A percentile compares a stretch with the other conserved stretches of the same genome.
phyloP scores from a whole-genome alignment of 2,113 vertebrate species.

The Pteruthius melanotis region DNA sequence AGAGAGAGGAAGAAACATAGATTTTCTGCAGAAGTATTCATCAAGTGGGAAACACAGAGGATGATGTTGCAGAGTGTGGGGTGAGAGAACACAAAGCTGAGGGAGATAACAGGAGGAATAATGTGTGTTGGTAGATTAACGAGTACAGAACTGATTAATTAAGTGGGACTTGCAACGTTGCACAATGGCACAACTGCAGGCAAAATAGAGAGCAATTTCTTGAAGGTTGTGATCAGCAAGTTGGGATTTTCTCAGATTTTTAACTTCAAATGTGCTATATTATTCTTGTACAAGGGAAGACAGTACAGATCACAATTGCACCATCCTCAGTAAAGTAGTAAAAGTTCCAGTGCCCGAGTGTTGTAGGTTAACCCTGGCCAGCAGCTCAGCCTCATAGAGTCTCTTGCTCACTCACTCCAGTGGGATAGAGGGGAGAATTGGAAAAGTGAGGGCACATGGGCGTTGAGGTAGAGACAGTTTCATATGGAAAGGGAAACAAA shows the following conservation, averaged over 20 bases:
- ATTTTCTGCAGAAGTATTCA: background rate
- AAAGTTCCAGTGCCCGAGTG: background rate
- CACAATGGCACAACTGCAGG: background rate
- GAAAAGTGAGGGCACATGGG: fast-evolving
- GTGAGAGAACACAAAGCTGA: background rate
- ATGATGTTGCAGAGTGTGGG: background rate
- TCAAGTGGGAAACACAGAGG: background rate
- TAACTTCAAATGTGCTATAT: background rate
- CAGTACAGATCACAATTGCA: background rate
- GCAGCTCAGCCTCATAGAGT: background rate
- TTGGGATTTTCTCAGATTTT: background rate
- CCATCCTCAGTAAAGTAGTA: background rate
- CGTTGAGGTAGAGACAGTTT: background rate
- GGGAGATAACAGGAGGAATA: background rate
- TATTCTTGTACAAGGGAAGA: background rate
- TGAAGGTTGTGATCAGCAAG: background rate
- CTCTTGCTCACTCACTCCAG: background rate
- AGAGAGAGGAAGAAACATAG: background rate
- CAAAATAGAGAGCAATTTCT: background rate
- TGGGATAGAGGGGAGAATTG: background rate
- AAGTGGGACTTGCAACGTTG: background rate
- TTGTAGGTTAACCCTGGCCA: background rate
- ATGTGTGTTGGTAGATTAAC: background rate
- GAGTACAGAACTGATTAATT: background rate
- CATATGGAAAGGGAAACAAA: background rate